Evolutionary conservation across 1,140 invertebrate species (phyloP), one percentile per base, ranked within the genome.

Genomic region (Ganaspis sp.): DNA sequence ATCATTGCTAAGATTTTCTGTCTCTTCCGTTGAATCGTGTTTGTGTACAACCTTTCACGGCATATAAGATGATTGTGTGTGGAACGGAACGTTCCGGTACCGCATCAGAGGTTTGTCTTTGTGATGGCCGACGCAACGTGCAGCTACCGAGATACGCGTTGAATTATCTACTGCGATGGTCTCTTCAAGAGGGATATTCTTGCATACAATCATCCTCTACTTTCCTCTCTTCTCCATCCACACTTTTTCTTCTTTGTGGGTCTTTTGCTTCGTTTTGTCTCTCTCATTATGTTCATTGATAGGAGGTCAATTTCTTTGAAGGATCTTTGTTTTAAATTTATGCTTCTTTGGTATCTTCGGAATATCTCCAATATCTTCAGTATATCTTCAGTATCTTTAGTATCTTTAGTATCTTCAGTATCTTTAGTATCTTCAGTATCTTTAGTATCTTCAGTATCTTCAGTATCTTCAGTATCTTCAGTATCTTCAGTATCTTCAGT

Each of bases 141-240:
- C 81, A 83, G 89, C 89, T 90, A 90, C 90, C 84, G 89, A 86
- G 86, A 90, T 90, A 91, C 90, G 89, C 90, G 87, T 81, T 89
- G 87, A 90, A 90, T 90, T 90, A 90, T 90, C 90, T 85, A 86
- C 85, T 82, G 78, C 83, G 85, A 87, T 88, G 86, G 85, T 87
- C 85, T 84, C 87, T 87, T 87, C 86, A 86, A 83, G 81, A 76
- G 81, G 73, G 79, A 64, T 78, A 77, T n/a, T 83, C 79, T 83
- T 87, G 85, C 81, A 83, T 81, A 86, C 78, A 83, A 85, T 83
- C 81, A 75, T 76, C 71, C 77, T 81, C 80, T 75, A 78, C 78
- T 79, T 81, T 82, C 76, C 73, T 77, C 70, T 9, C 76, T 49
- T 76, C 76, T 78, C 76, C 70, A 73, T 80, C 75, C 70, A 73